phyloP scores from a whole-genome alignment of 2,113 vertebrate genomes.

The Sinocyclocheilus anshuiensis region DNA sequence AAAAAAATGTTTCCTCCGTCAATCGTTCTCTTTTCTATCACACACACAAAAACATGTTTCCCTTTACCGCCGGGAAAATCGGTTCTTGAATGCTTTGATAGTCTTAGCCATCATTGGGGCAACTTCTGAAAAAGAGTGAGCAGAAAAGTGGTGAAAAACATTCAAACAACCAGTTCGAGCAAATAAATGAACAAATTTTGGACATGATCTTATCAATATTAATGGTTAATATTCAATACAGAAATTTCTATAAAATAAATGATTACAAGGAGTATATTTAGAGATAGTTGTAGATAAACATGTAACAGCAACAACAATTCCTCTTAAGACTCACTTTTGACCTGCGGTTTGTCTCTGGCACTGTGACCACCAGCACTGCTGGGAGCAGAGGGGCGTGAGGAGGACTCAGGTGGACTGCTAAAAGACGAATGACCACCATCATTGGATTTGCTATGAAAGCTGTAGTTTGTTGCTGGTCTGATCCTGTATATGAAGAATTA shows the following conservation, averaged over 20 bases:
- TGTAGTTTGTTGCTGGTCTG: slow-evolving; percentile 74
- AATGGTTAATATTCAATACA: background rate
- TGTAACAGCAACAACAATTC: background rate
- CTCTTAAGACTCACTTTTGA: slow-evolving; percentile 88
- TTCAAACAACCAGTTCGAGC: background rate
- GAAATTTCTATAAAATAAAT: background rate
- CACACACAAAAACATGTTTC: slow-evolving; percentile 36
- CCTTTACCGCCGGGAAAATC: slow-evolving; percentile 93
- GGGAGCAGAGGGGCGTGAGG: slow-evolving; percentile 79
- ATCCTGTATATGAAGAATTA: slow-evolving; percentile 74
- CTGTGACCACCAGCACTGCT: slow-evolving; percentile 69
- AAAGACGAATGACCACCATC: slow-evolving; percentile 66
- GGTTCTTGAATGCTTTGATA: slow-evolving; percentile 99
- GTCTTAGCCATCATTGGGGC: slow-evolving; percentile 99
- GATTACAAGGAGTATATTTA: background rate
- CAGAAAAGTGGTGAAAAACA: background rate
- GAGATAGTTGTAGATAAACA: background rate
- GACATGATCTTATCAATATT: background rate
- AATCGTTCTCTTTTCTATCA: slow-evolving; percentile 55
- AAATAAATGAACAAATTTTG: background rate
- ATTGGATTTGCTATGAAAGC: slow-evolving; percentile 43
- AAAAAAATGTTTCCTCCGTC: slow-evolving; percentile 50
- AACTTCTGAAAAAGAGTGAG: slow-evolving; percentile 81
- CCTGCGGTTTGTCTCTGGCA: slow-evolving; percentile 84
- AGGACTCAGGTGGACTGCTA: slow-evolving; percentile 71